Conservation (phyloP, 2,113 vertebrate genomes). For the Peromyscus californicus region DNA sequence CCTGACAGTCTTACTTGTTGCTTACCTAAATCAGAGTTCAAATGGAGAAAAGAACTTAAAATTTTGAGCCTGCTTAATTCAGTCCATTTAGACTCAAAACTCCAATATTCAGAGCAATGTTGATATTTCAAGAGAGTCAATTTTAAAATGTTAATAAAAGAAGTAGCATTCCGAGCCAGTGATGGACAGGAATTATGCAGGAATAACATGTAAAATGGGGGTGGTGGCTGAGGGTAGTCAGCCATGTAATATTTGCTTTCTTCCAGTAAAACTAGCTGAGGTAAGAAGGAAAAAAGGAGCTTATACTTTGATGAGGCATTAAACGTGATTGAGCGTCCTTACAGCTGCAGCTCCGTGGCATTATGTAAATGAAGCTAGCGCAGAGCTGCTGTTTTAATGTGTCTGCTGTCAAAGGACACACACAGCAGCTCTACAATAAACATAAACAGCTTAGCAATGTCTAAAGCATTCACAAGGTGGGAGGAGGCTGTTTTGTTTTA, state of each 20-base stretch:
- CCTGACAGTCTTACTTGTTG: constrained; percentile 73
- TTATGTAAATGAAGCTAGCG: constrained; percentile 74
- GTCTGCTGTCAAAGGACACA: constrained; percentile 64
- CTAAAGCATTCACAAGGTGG: constrained; percentile 53
- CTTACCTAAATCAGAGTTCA: constrained; percentile 63
- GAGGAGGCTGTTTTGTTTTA: constrained; percentile 43
- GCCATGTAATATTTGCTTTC: constrained; percentile 52
- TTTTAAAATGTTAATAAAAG: constrained; percentile 72
- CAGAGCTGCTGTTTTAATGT: constrained; percentile 64
- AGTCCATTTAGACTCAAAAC: constrained; percentile 70
- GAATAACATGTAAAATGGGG: constrained; percentile 53
- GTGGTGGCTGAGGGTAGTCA: constrained; percentile 51
- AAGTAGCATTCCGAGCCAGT: neutral
- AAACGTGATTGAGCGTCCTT: constrained; percentile 41
- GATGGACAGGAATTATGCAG: constrained; percentile 47
- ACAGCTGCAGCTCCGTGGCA: constrained; percentile 48
- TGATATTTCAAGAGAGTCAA: constrained; percentile 75
- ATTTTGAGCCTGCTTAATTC: constrained; percentile 60
- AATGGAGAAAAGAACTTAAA: constrained; percentile 79
- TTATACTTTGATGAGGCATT: constrained; percentile 59
- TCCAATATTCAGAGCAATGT: constrained; percentile 63
- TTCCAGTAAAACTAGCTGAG: constrained; percentile 72
- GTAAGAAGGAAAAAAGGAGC: constrained; percentile 48
- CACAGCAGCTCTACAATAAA: constrained; percentile 56
- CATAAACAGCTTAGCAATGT: constrained; percentile 63